These are phyloP conservation scores for Telenomus remus DNA, from an alignment of 1,140 invertebrate species.

Conservation along the genomic window DNA sequence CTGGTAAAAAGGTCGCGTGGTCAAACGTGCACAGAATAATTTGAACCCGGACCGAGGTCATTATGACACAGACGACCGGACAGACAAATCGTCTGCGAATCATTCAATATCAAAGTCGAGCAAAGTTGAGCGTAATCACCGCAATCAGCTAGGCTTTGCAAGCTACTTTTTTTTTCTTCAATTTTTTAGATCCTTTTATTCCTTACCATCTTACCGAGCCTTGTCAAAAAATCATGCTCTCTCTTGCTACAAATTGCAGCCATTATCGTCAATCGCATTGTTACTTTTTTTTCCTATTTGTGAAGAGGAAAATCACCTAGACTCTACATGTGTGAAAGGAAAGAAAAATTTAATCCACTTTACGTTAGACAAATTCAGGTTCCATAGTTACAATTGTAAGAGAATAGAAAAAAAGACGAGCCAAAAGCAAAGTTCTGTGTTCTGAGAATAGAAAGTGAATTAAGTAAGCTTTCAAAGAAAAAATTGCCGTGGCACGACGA, in stretches of 20 bases:
- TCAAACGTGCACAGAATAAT: conserved; percentile 34
- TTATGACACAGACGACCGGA: conserved; percentile 23
- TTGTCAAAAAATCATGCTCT: conserved; percentile 14
- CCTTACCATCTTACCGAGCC: conserved; percentile 1
- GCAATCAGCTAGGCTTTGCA: conserved; percentile 15
- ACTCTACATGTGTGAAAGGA: too few relatives aligned
- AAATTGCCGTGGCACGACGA: conserved; percentile 6
- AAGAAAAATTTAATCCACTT: too few relatives aligned
- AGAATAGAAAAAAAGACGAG: too few relatives aligned
- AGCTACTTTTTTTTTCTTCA: conserved; percentile 21
- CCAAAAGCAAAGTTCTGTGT: too few relatives aligned
- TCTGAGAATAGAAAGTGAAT: too few relatives aligned
- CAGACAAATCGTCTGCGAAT: conserved; percentile 50
- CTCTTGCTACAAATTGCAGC: too few relatives aligned
- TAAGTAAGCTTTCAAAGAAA: conserved; percentile 4
- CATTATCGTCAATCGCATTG: too few relatives aligned
- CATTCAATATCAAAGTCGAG: conserved; percentile 31
- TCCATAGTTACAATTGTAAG: too few relatives aligned
- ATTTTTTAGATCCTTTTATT: not conserved
- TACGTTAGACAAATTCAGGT: too few relatives aligned
- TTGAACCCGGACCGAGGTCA: conserved; percentile 7
- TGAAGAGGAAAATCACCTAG: too few relatives aligned
- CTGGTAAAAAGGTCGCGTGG: conserved; percentile 29
- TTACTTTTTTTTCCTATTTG: too few relatives aligned
- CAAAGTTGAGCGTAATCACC: conserved; percentile 23